A percentile compares a stretch with the other conserved stretches of the same genome.
phyloP scores from a whole-genome alignment of 2,797 vertebrate species.

The Coendou prehensilis region DNA sequence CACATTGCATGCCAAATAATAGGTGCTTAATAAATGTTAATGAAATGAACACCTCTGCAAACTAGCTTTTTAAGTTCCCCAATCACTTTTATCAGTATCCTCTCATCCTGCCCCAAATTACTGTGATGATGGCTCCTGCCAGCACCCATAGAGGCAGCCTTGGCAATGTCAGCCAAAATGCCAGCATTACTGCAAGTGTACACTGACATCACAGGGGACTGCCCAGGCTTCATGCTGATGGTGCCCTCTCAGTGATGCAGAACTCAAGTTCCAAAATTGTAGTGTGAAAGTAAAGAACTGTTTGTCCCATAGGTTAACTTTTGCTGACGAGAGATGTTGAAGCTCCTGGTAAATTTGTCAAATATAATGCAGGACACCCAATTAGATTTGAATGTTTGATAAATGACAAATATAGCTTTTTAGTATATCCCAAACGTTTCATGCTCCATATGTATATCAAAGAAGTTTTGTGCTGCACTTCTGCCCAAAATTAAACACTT shows the following conservation, averaged over 20 bases:
- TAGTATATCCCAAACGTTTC: neutral
- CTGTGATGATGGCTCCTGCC: neutral
- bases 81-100: neutral
- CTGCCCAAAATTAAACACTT: slow-evolving; percentile 4
- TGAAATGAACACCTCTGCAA: neutral
- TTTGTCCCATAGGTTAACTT: neutral
- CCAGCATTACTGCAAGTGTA: neutral
- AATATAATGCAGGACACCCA: neutral
- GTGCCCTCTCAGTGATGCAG: neutral
- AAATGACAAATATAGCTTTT: neutral
- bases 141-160: neutral
- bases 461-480: neutral
- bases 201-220: neutral
- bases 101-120: neutral
- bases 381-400: neutral
- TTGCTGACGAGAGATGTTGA: neutral
- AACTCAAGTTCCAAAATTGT: neutral
- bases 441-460: neutral
- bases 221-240: neutral
- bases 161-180: neutral
- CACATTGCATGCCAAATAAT: accelerated
- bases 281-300: neutral
- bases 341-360: neutral
- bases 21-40: neutral
- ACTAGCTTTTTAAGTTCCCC: neutral